Evolutionary conservation across 2,113 vertebrate species (phyloP), one percentile per base, ranked within the genome.

Genomic region (Salvelinus alpinus): DNA sequence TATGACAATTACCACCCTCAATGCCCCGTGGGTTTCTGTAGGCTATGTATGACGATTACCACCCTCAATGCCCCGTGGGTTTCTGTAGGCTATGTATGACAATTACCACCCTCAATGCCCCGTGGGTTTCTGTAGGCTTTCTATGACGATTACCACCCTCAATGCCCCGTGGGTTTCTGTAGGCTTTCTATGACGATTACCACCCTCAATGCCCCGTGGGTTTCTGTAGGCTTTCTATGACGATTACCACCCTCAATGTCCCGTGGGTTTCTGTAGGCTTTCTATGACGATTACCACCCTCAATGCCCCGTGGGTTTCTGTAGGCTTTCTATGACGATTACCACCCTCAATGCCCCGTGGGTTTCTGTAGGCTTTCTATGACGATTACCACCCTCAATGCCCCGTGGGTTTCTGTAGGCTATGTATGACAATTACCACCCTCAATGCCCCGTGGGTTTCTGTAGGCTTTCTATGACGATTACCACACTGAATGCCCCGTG

Each of bases 241-340:
- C 70, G 77, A 71, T 70, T 71, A 18, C 31, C 60, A 51, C 71
- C 25, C 14, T 64, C 64, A 81, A 44, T 31, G 31, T 4, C 31
- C 5, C 4, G 31, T 31, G 31, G 31, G 31, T 31, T 31, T 5
- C 31, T 31, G 31, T 31, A 31, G 31, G 31, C 24, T 24, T 24
- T 24, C 24, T 24, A 24, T 24, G 24, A 24, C 24, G 24, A 24
- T 24, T 24, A 29, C 47, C 18, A 69, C 8, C 7, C 14, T 25
- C 65, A 82, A 72, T 80, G 72, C 68, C 73, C 24, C 69, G 78
- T 78, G 12, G 69, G 72, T 68, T 59, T 76, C 66, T 64, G 22
- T 34, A 34, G 31, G 31, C 31, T 34, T 34, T 34, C 4, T 75
- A 70, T 64, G 25, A 38, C 70, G 77, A 71, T 70, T 71, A 18